These are phyloP conservation scores for Pteria penguin DNA, from an alignment of 2,888 invertebrate genomes.

Conservation along the genomic window DNA sequence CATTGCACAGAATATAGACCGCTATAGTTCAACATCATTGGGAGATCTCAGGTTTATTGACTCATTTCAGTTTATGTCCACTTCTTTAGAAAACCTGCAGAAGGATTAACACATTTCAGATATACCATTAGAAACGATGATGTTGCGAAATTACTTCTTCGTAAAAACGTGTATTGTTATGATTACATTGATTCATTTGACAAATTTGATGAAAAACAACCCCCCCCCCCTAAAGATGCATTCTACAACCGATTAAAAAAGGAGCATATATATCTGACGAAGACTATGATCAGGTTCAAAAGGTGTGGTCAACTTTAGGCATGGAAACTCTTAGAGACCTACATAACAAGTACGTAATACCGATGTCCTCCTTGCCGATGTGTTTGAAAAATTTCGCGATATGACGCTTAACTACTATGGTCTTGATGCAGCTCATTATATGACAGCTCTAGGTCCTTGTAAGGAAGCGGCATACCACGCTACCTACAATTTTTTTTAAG, in stretches of 20 bases:
- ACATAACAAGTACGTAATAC: slow-evolving; percentile 40
- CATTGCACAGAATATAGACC: slow-evolving; percentile 43
- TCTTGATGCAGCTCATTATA: slow-evolving; percentile 42
- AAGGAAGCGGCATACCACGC: slow-evolving; percentile 36
- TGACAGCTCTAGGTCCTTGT: slow-evolving; percentile 40
- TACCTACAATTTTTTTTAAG: slow-evolving; percentile 30
- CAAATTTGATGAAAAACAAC: slow-evolving; percentile 32
- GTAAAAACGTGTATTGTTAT: slow-evolving; percentile 47
- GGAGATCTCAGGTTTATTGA: slow-evolving; percentile 45
- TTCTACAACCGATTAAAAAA: slow-evolving; percentile 34
- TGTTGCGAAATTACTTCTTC: slow-evolving; percentile 19
- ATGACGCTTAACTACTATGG: slow-evolving; percentile 39
- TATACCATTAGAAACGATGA: slow-evolving; percentile 17
- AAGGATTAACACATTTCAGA: slow-evolving; percentile 35
- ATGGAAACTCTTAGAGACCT: slow-evolving; percentile 30
- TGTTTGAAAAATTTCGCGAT: slow-evolving; percentile 42
- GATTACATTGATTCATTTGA: slow-evolving; percentile 42
- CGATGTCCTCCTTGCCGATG: slow-evolving; percentile 39
- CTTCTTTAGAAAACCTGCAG: slow-evolving; percentile 32
- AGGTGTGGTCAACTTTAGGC: slow-evolving; percentile 24
- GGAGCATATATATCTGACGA: slow-evolving; percentile 32
- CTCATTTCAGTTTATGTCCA: slow-evolving; percentile 39
- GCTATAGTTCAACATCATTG: slow-evolving; percentile 41
- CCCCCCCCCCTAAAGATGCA: slow-evolving; percentile 30
- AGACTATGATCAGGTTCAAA: slow-evolving; percentile 40